Base-by-base conservation (phyloP, 1,140 invertebrate genomes). In the Atta cephalotes region DNA sequence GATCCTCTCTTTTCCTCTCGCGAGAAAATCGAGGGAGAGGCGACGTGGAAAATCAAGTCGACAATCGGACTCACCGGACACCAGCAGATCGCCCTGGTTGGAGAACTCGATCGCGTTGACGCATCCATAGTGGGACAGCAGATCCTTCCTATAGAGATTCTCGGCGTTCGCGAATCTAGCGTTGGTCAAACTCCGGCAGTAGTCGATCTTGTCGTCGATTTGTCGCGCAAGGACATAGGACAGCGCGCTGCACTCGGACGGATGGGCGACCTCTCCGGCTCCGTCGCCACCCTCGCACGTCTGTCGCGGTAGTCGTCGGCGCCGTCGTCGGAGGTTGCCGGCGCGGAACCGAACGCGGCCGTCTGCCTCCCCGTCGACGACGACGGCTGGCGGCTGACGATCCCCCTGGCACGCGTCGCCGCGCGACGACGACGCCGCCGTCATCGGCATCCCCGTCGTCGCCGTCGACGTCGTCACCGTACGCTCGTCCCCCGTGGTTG, bases 91-190 rank as follows among this genome's bases (percentile, higher is more conserved):
- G 86, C 98, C 98, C 95, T 98, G 97, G 74, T 96, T 96, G 5
- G 98, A 98, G 96, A 99, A 99, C 95, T 99, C 98, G 89, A 99
- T 98, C 35, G 98, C 98, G 96, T 99, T 99, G 35, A 99, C 98
- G 96, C 98, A 99, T 89, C 98, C 98, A 96, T 97, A 99, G 96
- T 99, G 98, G 49, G 97, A 97, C 80, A 97, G 96, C 21, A 99
- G 95, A 96, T 99, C 98, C 90, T 97, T 97, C 76, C 97, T 96
- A 94, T 97, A 98, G 21, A 99, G 96, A 95, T 97, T 98, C 92
- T 96, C 96, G 1, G 97, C 97, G 68, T 95, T 95, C 39, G 95
- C 94, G 60, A 97, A 94, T 74, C 97, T 96, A 72, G 97, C 96
- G 87, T 96, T 95, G 88, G 97, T 96, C 49, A 97, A 95, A 65